phyloP scores from a whole-genome alignment of 2,113 vertebrate genomes.

The Dolichotis patagonum region DNA sequence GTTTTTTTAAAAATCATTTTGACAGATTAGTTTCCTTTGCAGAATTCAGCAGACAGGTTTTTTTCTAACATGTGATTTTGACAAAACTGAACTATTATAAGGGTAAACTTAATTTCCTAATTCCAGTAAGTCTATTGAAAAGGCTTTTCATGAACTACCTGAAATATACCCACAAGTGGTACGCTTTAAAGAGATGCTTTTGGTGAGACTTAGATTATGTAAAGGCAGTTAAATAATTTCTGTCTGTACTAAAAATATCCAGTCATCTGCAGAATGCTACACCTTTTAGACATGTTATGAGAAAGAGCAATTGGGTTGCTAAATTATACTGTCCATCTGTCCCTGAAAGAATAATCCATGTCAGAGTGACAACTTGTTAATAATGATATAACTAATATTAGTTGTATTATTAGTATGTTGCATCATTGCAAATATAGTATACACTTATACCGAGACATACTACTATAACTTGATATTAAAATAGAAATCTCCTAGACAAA shows the following conservation, averaged over 20 bases:
- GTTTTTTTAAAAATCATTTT: slow-evolving; percentile 72
- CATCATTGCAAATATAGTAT: slow-evolving; percentile 50
- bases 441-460: neutral
- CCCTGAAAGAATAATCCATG: slow-evolving; percentile 53
- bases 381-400: slow-evolving; percentile 64
- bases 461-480: slow-evolving; percentile 55
- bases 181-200: slow-evolving; percentile 28
- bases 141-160: neutral
- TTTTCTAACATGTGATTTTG: neutral
- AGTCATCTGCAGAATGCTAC: neutral
- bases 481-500: slow-evolving; percentile 40
- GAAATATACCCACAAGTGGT: slow-evolving; percentile 55
- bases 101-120: neutral
- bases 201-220: slow-evolving; percentile 31
- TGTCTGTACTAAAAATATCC: slow-evolving; percentile 52
- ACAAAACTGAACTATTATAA: neutral
- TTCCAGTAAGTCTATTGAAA: neutral
- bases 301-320: slow-evolving; percentile 38
- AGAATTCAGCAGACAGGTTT: neutral
- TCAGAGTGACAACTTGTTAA: slow-evolving; percentile 56
- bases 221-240: slow-evolving; percentile 3
- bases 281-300: neutral
- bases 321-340: slow-evolving; percentile 67
- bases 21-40: slow-evolving; percentile 36
- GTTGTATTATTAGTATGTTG: slow-evolving; percentile 46